A percentile compares a stretch with the other conserved stretches of the same genome.
These are phyloP conservation scores for Microtus oregoni DNA, from an alignment of 2,113 vertebrate species.

Conservation along the genomic window DNA sequence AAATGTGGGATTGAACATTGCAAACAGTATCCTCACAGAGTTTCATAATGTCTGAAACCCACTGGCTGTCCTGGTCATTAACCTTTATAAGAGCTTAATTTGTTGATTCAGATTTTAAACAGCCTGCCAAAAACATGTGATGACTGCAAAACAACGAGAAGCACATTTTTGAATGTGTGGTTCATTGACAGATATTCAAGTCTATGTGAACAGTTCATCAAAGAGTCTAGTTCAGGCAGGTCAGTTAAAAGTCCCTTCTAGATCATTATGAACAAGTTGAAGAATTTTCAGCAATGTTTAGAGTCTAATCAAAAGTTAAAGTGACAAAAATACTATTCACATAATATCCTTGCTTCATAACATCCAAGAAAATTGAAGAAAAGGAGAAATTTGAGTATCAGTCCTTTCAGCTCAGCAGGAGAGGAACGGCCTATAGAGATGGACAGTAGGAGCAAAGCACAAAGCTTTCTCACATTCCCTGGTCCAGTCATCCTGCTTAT, in stretches of 20 bases:
- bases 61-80: constrained; percentile 26
- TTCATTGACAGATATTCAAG: not conserved
- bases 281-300: not conserved
- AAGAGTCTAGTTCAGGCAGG: not conserved
- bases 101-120: constrained; percentile 61
- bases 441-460: not conserved
- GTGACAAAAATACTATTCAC: not conserved
- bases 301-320: constrained; percentile 33
- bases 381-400: constrained; percentile 35
- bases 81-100: constrained; percentile 29
- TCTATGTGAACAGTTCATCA: not conserved
- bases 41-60: constrained; percentile 53
- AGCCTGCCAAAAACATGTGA: constrained; percentile 16
- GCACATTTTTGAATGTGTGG: constrained; percentile 12
- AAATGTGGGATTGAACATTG: not conserved
- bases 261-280: not conserved
- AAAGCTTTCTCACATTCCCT: not conserved
- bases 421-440: not conserved
- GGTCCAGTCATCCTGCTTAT: not conserved
- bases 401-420: not conserved
- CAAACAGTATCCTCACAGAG: not conserved
- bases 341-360: not conserved
- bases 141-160: not conserved
- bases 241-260: not conserved
- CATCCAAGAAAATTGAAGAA: not conserved